These are phyloP conservation scores for Candidula unifasciata DNA, from an alignment of 2,888 invertebrate genomes.

Conservation along the genomic window DNA sequence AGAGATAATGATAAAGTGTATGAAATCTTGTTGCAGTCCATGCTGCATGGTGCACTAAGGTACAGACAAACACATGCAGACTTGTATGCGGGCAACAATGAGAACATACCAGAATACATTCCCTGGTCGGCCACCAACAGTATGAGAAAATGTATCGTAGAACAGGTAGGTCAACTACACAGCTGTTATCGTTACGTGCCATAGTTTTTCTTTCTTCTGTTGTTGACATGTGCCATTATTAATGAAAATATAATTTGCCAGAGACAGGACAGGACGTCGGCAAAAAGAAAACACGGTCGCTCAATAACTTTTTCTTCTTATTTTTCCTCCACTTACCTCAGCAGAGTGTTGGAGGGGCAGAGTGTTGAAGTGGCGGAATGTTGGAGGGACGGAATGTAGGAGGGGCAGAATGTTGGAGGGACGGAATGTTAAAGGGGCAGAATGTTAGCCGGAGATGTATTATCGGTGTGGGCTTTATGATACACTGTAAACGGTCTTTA, in stretches of 20 bases:
- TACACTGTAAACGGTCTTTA: too few relatives aligned
- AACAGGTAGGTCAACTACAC: slow-evolving; percentile 69
- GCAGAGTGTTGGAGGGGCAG: too few relatives aligned
- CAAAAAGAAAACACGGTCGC: too few relatives aligned
- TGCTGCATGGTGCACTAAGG: slow-evolving; percentile 83
- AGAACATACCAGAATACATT: slow-evolving; percentile 80
- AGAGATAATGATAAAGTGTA: background rate
- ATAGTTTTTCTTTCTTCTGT: background rate
- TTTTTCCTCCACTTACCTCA: too few relatives aligned
- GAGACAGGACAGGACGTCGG: too few relatives aligned
- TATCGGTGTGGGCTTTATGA: too few relatives aligned
- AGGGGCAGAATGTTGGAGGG: too few relatives aligned
- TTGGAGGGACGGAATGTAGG: too few relatives aligned
- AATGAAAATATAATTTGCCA: background rate
- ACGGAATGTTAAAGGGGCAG: too few relatives aligned
- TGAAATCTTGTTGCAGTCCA: slow-evolving; percentile 74
- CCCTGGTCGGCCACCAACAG: slow-evolving; percentile 86
- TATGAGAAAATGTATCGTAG: slow-evolving; percentile 71
- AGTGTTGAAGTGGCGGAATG: too few relatives aligned
- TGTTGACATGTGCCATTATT: background rate
- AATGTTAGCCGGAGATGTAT: too few relatives aligned
- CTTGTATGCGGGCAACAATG: slow-evolving; percentile 57
- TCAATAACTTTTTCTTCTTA: too few relatives aligned
- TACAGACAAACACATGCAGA: slow-evolving; percentile 70
- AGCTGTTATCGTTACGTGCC: background rate